Evolutionary conservation across 2,797 vertebrate genomes (phyloP), one percentile per base, ranked within the genome.

Genomic region (Alca torda): DNA sequence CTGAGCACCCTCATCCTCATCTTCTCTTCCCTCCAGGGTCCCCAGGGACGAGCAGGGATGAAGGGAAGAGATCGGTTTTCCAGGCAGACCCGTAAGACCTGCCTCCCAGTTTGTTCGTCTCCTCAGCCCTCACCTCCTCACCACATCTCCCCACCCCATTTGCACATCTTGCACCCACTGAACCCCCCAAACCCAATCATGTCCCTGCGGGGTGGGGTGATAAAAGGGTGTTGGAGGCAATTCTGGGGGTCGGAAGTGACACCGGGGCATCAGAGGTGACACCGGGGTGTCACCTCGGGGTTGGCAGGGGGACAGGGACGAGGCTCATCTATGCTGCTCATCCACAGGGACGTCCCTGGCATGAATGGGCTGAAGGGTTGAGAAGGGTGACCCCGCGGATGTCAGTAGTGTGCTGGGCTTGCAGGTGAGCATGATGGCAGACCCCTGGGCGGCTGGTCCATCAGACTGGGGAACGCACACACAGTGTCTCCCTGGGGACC

Each of bases 21-120:
- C 31, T 68, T 73, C 53, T 78, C 43, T 91, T 50, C 23, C 30
- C n/a, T 43, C 4, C 92, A 98, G 98, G 98, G 98, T 33, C 96
- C 97, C 1, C 53, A 98, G 0, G 98, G 98, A 37, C 96, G 94
- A 43, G 89, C 95, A 24, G 99, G 99, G 67, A 84, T 98, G 60
- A 99, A 99, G 90, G 99, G 99, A 74, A 74, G 99, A 99, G 98
- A 99, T 99, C 2, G 99, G 99, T 96, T 99, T 99, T 97, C 99
- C 99, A 4, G 99, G 99, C 93, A 98, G 99, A 97, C 99, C 99
- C 5, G 99, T 99, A 96, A 99, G 99, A 98, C 63, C 79, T 11
- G 26, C 84, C 84, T 84, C 56, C 28, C 3, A 13, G 67, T 90
- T 94, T 83, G 85, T 92, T 88, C 79, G 69, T 53, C 57, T 56